Conservation (phyloP, 2,113 vertebrate genomes). For the Malurus alboscapulatus region DNA sequence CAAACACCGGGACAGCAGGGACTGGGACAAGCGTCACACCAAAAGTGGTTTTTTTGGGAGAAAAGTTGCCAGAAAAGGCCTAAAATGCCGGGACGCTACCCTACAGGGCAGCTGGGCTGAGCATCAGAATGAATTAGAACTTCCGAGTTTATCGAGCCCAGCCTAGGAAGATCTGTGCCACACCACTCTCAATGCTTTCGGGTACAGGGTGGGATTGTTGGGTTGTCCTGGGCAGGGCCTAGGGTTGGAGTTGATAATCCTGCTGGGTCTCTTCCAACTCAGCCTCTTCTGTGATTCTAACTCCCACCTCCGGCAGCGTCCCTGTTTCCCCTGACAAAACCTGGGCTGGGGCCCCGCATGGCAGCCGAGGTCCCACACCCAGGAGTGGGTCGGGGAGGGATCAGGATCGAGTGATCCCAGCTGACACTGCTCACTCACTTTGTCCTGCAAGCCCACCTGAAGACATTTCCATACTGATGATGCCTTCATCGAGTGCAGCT, state of each 20-base stretch:
- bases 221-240: not conserved
- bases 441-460: not conserved
- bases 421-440: not conserved
- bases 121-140: accelerated
- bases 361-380: too few relatives aligned
- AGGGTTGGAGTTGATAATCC: not conserved
- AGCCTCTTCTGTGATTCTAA: not conserved
- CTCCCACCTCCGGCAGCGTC: not conserved
- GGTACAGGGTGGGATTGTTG: not conserved
- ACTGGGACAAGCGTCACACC: accelerated
- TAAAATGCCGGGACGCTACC: accelerated
- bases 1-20: not conserved
- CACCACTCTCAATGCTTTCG: not conserved
- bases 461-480: accelerated
- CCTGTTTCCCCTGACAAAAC: not conserved
- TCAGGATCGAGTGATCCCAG: not conserved
- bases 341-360: not conserved
- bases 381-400: not conserved
- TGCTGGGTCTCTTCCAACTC: not conserved
- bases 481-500: not conserved
- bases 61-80: not conserved
- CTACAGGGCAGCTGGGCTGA: not conserved
- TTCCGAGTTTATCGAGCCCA: too few relatives aligned
- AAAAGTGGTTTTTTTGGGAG: accelerated
- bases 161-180: not conserved